Evolutionary conservation across 1,140 invertebrate genomes (phyloP), one percentile per base, ranked within the genome.

Genomic region (Probaryconus sp.): DNA sequence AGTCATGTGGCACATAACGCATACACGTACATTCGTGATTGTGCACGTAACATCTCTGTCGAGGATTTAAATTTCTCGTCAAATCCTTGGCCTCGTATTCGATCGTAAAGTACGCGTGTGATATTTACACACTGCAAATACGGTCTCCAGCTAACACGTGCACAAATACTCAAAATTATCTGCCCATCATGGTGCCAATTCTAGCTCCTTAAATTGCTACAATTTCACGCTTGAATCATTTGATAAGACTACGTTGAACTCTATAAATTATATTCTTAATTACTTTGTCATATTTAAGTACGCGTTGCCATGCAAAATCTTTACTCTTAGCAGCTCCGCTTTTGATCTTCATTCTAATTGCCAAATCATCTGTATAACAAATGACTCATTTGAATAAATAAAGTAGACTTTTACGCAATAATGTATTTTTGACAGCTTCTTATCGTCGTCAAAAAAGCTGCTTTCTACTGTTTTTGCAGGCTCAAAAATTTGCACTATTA

Each of bases 11-110:
- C 37, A 35, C 17, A 45, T n/a, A 50, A 45, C 4, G 37, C 51
- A 16, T 37, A 17, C 40, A 45, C 37, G 1, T 47, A 30, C 37
- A 16, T 47, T 51, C 20, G 18, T 56, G 35, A 5, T 28, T 47
- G 26, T 3, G n/a, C 42, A 30, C 53, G 30, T 42, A 50, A 26
- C 69, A 65, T 42, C 69, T 21, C 24, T 3, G 33, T 9, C 55
- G 50, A 69, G 60, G 53, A 75, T 75, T 75, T 75, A 51, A 75
- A 70, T 65, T 69, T 75, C 72, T 75, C 53, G 60, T 35, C 40
- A 55, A 58, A 68, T 75, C 72, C 72, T 75, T 75, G 72, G 72
- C 72, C 65, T 65, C 72, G 51, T 75, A 75, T 75, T 60, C 51
- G 58, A 68, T 75, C 64, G 47, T 74, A 56, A 74, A 74, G 68